Evolutionary conservation across 2,797 vertebrate genomes (phyloP), one percentile per base, ranked within the genome.

Genomic region (Delichon dasypus): DNA sequence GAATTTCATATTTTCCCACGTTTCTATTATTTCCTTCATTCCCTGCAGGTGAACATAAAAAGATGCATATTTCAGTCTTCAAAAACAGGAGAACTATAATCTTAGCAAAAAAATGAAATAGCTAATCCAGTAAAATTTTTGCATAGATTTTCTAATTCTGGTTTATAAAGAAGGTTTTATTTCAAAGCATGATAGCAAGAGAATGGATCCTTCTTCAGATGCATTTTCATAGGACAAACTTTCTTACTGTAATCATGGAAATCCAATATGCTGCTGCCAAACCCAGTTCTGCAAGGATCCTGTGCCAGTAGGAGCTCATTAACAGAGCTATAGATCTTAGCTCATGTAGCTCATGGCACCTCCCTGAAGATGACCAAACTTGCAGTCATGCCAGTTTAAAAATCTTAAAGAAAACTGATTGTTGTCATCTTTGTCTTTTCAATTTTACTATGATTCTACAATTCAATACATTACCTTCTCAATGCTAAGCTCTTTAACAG

Each of bases 1-100:
- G 94, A 99, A 99, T 86, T 98, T 98, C 98, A 99, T 98, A 54
- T 88, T 98, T 93, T 99, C 98, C 99, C 99, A 99, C 0, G 98
- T 99, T 72, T 99, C 98, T 84, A 98, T 96, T 94, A 99, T 98
- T 44, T 99, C 99, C 96, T 98, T 99, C 57, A 99, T 97, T 50
- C 98, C 98, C 99, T 99, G 96, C 14, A 51, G 10, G 13, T 55
- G 34, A 77, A 51, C 19, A 92, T 2, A 81, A 78, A 83, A 75
- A 77, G 26, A 23, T 16, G 5, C 20, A 70, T 0, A 4, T 65
- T 53, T 94, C 20, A 64, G 47, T 45, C 42, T 68, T 58, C 18
- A 8, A 40, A 45, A 29, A 21, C 11, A 12, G 44, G 6, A 74
- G 10, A 68, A 81, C 3, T 47, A 17, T 16, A 79, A 65, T 55